Conservation (phyloP, 2,888 invertebrate genomes). For the Perithous albicinctus region DNA sequence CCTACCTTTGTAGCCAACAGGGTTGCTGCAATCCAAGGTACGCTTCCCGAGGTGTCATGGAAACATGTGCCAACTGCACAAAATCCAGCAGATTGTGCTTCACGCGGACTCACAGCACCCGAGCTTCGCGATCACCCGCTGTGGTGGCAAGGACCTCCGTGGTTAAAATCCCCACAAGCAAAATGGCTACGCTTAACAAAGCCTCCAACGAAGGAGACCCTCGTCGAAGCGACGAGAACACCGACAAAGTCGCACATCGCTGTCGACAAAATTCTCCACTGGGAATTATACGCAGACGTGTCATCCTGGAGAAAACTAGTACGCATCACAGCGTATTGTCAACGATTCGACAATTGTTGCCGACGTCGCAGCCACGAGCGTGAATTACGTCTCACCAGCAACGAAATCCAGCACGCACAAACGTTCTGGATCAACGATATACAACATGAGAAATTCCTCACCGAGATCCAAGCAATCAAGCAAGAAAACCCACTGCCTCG, state of each 20-base stretch:
- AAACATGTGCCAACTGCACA: slow-evolving; percentile 66
- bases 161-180: slow-evolving; percentile 16
- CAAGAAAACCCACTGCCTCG: background rate
- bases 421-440: slow-evolving; percentile 21
- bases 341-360: background rate
- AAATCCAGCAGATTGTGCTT: slow-evolving; percentile 72
- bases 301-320: slow-evolving; percentile 38
- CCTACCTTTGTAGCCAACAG: slow-evolving; percentile 60
- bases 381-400: background rate
- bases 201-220: background rate
- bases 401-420: slow-evolving; percentile 23
- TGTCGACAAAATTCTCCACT: background rate
- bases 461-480: slow-evolving; percentile 9
- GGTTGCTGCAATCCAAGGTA: slow-evolving; percentile 29
- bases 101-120: slow-evolving; percentile 66
- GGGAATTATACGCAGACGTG: slow-evolving; percentile 30
- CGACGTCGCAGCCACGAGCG: background rate
- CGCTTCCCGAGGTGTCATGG: slow-evolving; percentile 54
- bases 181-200: slow-evolving; percentile 27
- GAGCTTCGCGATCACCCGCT: slow-evolving; percentile 54
- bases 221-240: background rate
- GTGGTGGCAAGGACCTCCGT: slow-evolving; percentile 72
- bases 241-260: slow-evolving; percentile 5
- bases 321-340: slow-evolving; percentile 47
- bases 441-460: background rate